phyloP scores from a whole-genome alignment of 2,888 invertebrate species.

The Bellardia bayeri region DNA sequence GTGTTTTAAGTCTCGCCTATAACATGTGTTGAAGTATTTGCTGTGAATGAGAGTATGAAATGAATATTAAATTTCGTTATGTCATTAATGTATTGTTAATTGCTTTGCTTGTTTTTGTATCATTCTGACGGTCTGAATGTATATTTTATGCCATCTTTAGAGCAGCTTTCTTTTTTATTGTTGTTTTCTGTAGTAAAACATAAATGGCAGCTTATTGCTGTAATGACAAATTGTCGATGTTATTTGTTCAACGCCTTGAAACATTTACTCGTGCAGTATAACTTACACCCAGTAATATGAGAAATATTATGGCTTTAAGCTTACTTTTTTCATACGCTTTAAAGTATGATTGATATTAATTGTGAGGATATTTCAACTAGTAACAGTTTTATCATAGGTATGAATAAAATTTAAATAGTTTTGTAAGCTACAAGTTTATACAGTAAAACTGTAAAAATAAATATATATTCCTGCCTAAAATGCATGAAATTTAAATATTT shows the following conservation, averaged over 20 bases:
- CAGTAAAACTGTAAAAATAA: too few relatives aligned
- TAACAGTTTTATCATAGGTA: background rate
- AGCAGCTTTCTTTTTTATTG: background rate
- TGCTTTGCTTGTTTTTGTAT: constrained; percentile 35
- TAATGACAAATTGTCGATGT: constrained; percentile 13
- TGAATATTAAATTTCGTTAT: constrained; percentile 60
- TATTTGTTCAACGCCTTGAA: constrained; percentile 15
- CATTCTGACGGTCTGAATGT: background rate
- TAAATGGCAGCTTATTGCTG: constrained; percentile 22
- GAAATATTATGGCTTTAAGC: background rate
- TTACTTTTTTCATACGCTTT: background rate
- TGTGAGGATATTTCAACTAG: background rate
- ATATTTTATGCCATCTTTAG: background rate
- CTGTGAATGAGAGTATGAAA: constrained; percentile 37
- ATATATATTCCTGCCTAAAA: too few relatives aligned
- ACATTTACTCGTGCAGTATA: background rate
- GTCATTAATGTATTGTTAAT: constrained; percentile 59
- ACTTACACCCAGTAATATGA: background rate
- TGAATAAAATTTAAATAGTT: too few relatives aligned
- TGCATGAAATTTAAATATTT: too few relatives aligned
- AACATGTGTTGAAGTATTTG: constrained; percentile 49
- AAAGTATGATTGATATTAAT: constrained; percentile 35
- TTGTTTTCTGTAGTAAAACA: background rate
- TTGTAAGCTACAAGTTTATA: too few relatives aligned
- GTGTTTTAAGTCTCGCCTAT: constrained; percentile 20